These are phyloP conservation scores for Blomia tropicalis DNA, from an alignment of 2,888 invertebrate species.

Conservation along the genomic window DNA sequence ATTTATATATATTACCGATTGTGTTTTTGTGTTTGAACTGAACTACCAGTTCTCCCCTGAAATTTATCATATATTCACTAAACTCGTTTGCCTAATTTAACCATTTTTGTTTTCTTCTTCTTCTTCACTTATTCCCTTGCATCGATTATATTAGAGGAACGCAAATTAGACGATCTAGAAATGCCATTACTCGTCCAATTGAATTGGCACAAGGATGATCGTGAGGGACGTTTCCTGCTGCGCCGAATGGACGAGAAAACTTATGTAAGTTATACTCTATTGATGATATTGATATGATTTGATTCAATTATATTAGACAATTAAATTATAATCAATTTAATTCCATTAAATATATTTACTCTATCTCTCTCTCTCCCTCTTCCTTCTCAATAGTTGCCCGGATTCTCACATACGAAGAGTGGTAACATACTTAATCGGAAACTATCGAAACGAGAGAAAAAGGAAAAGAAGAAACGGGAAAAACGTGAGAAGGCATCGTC, in stretches of 20 bases:
- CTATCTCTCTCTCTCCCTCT: background rate
- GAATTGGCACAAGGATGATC: slow-evolving; percentile 97
- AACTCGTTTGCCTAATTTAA: no score
- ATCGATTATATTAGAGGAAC: slow-evolving; percentile 43
- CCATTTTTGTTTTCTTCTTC: slow-evolving; percentile 26
- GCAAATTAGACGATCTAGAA: slow-evolving; percentile 73
- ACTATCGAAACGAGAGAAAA: slow-evolving; percentile 90
- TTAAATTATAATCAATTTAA: background rate
- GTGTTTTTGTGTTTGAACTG: no score
- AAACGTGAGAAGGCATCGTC: slow-evolving; percentile 31
- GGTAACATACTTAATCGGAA: slow-evolving; percentile 56
- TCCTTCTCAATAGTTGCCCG: slow-evolving; percentile 7
- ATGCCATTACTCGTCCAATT: slow-evolving; percentile 89
- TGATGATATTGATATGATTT: background rate
- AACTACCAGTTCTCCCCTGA: no score
- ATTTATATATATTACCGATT: no score
- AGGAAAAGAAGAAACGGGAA: slow-evolving; percentile 74
- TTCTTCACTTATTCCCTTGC: slow-evolving; percentile 21
- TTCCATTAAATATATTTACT: background rate
- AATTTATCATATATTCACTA: no score
- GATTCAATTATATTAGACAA: background rate
- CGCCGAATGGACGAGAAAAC: slow-evolving; percentile 73
- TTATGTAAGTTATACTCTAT: slow-evolving; percentile 29
- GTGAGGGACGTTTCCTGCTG: slow-evolving; percentile 88
- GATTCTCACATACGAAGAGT: slow-evolving; percentile 9